Conservation (phyloP, 1,140 invertebrate species). For the Eriosoma lanigerum region DNA sequence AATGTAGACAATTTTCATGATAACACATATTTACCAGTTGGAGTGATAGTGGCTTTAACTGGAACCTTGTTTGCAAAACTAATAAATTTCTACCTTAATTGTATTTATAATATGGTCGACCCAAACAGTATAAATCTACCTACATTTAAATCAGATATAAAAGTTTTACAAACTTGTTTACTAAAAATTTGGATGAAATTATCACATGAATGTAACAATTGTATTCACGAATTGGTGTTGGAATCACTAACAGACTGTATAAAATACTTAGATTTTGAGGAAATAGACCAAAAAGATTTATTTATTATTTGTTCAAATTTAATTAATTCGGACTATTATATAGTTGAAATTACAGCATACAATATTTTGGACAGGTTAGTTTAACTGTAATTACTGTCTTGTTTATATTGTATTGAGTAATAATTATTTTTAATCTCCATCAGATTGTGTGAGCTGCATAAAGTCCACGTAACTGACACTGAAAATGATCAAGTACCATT, state of each 20-base stretch:
- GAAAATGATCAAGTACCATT: conserved; percentile 15
- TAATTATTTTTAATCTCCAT: neutral
- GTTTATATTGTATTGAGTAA: neutral
- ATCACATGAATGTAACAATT: conserved; percentile 5
- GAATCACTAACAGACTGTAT: neutral
- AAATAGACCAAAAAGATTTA: conserved; percentile 26
- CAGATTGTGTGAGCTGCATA: conserved; percentile 24
- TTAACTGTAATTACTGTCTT: neutral
- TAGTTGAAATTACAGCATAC: conserved; percentile 14
- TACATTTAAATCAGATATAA: conserved; percentile 40
- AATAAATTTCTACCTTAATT: conserved; percentile 28
- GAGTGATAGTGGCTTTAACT: neutral
- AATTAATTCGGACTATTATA: conserved; percentile 33
- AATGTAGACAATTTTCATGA: conserved; percentile 4
- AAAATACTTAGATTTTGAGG: conserved; percentile 32
- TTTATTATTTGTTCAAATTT: conserved; percentile 24
- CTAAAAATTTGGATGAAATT: conserved; percentile 34
- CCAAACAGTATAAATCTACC: neutral
- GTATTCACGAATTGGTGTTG: conserved; percentile 26
- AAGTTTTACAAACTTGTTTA: neutral
- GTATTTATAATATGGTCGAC: conserved; percentile 15
- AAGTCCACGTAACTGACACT: neutral
- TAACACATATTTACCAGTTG: conserved; percentile 26
- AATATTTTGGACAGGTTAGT: conserved; percentile 28
- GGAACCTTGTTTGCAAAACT: conserved; percentile 14